Conservation (phyloP, 2,113 vertebrate species). For the Rhizomys pruinosus region DNA sequence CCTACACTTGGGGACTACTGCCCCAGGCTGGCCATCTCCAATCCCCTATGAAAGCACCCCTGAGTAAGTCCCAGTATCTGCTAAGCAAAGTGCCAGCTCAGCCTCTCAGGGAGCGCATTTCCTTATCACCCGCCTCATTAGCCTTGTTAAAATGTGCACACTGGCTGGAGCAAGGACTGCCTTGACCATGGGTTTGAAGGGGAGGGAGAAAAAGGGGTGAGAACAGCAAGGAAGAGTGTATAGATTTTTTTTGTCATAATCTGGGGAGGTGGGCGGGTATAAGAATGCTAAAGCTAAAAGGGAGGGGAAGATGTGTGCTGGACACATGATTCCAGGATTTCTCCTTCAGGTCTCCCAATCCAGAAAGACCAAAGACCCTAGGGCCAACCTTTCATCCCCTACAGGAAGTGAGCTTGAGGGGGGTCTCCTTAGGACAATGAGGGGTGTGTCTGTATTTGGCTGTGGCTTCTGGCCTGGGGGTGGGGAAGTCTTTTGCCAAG, state of each 20-base stretch:
- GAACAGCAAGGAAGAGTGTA: constrained; percentile 9
- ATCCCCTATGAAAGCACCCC: not conserved
- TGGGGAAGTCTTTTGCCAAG: not conserved
- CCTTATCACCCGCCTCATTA: constrained; percentile 33
- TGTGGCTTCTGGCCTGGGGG: not conserved
- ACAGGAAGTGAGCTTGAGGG: not conserved
- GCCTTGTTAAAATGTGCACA: constrained; percentile 33
- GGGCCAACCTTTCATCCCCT: not conserved
- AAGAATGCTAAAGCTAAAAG: constrained; percentile 76
- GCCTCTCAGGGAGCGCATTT: constrained; percentile 57
- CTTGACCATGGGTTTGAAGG: constrained; percentile 30
- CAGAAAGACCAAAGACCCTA: not conserved
- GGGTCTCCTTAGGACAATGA: not conserved
- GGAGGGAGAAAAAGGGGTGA: constrained; percentile 13
- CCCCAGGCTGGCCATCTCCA: constrained; percentile 27
- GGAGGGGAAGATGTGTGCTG: not conserved
- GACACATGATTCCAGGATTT: not conserved
- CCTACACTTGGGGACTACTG: not conserved
- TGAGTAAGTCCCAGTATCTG: constrained; percentile 4
- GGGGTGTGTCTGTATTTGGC: not conserved
- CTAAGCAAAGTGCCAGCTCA: constrained; percentile 59
- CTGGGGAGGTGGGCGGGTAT: not conserved
- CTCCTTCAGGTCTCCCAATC: not conserved
- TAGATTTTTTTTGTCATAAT: constrained; percentile 53
- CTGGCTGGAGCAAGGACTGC: constrained; percentile 47